A percentile compares a stretch with the other conserved stretches of the same genome.
Evolutionary conservation across 35 echinoderm and acorn worm species (phyloP).

Genomic region (Holothuria glaberrima): DNA sequence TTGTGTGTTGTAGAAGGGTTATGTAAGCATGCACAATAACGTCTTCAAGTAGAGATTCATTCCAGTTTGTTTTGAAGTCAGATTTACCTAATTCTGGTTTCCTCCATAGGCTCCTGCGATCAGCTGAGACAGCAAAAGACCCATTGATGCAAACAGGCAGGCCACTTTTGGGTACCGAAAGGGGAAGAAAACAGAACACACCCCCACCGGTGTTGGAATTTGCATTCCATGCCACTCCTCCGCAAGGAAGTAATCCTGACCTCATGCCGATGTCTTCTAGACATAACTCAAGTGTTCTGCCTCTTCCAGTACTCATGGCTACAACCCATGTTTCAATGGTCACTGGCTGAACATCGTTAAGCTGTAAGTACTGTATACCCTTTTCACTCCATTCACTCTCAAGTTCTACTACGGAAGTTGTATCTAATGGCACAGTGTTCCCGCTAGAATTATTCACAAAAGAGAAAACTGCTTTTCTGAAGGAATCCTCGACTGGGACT

Average conservation of each 20-base stretch:
- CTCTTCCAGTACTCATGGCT: slow-evolving; percentile 11
- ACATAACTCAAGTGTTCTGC: neutral
- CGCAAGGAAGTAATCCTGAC: slow-evolving; percentile 57
- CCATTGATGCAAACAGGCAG: slow-evolving; percentile 85
- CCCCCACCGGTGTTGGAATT: neutral
- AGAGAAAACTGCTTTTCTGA: neutral
- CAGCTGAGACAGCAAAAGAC: slow-evolving; percentile 51
- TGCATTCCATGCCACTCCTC: slow-evolving; percentile 48
- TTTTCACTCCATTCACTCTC: neutral
- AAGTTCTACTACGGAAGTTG: neutral
- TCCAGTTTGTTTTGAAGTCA: slow-evolving; percentile 46
- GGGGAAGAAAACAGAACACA: slow-evolving; percentile 81
- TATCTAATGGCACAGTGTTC: neutral
- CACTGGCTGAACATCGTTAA: neutral
- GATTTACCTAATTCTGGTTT: neutral
- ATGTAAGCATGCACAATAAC: slow-evolving; percentile 60
- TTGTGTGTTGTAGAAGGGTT: slow-evolving; percentile 31
- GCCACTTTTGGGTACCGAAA: slow-evolving; percentile 47
- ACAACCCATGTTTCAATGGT: slow-evolving; percentile 1
- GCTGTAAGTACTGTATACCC: neutral
- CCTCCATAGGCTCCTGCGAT: slow-evolving; percentile 64
- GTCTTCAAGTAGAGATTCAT: slow-evolving; percentile 60
- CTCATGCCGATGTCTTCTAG: neutral
- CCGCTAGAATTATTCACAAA: neutral
- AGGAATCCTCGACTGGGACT: neutral